Evolutionary conservation across 2,113 vertebrate species (phyloP), one percentile per base, ranked within the genome.

Genomic region (Sardina pilchardus): DNA sequence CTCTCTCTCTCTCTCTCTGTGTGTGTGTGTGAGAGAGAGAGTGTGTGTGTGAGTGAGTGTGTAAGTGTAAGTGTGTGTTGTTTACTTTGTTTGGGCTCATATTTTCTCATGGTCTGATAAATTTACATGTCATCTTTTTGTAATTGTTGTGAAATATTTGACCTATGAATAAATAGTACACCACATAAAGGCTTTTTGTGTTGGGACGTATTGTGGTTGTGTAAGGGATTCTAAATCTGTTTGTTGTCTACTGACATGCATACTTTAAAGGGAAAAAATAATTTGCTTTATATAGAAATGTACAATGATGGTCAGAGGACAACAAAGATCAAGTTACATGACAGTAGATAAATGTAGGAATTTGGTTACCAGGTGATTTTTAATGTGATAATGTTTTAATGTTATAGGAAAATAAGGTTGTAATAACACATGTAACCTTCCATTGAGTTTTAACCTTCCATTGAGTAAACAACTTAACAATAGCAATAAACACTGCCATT

Each of bases 101-200:
- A 71, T 71, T 71, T 71, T 71, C 63, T 71, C 63, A 71, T 30
- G 63, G 63, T 16, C 63, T 71, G 63, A 34, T 71, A 34, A 71
- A 71, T 71, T 71, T 71, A 71, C 26, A 71, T 71, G 63, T 5
- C 71, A 78, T 78, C 71, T 78, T 78, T 78, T 67, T 78, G 36
- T 78, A 78, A 78, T 78, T 78, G 71, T 78, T 36, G 14, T 2
- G 6, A 36, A 34, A 16, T 78, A 36, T 67, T 78, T 78, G 30
- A 78, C 4, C 14, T 78, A 34, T 78, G 71, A 78, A 78, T 34
- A 78, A 78, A 34, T 36, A 10, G 12, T 78, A 4, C 71, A 30
- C 63, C 63, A 71, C 63, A 71, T 71, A 14, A 78, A 78, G 71
- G 12, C 71, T 34, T 16, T 71, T 42, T 71, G 26, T 71, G 12